Percentiles rank a stretch among this genome's conserved stretches.
phyloP scores from a whole-genome alignment of 2,888 invertebrate species.

The Dysmachus trigonus region DNA sequence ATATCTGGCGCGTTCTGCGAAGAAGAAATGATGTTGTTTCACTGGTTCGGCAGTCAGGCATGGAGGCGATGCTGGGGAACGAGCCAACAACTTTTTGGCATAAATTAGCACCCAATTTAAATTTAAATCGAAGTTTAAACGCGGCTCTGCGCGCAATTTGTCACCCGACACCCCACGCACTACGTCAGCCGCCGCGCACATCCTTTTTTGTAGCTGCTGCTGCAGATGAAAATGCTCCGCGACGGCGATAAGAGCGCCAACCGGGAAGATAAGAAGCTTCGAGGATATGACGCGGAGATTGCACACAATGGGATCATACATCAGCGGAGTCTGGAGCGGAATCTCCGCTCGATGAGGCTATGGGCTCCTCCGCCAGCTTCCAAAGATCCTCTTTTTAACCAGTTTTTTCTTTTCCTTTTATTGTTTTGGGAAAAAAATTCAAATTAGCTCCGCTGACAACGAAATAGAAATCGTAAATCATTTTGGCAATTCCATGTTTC shows the following conservation, averaged over 20 bases:
- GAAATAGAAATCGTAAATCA: conserved; percentile 38
- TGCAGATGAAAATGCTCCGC: neutral
- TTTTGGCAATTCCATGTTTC: conserved; percentile 44
- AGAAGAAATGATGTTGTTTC: neutral
- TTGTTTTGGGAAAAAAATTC: conserved; percentile 38
- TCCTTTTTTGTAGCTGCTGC: neutral
- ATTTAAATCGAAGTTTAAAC: conserved; percentile 42
- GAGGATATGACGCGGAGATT: conserved; percentile 22
- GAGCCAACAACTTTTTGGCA: neutral
- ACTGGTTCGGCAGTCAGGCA: neutral
- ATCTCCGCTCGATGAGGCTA: neutral
- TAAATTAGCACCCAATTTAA: conserved; percentile 42
- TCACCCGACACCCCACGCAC: conserved; percentile 31
- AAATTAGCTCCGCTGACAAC: conserved; percentile 40
- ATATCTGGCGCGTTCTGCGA: neutral
- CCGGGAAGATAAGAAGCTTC: conserved; percentile 11
- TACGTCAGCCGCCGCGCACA: too few species aligned
- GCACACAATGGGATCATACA: conserved; percentile 40
- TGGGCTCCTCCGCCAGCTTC: neutral
- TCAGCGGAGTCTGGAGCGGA: conserved; percentile 26
- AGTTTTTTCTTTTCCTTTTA: neutral
- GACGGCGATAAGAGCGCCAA: conserved; percentile 4
- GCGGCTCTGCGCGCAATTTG: conserved; percentile 12
- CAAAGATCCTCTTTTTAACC: neutral
- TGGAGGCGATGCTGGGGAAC: neutral